Evolutionary conservation across 2,113 vertebrate species (phyloP), one percentile per base, ranked within the genome.

Genomic region (Gymnocephalus cernua): DNA sequence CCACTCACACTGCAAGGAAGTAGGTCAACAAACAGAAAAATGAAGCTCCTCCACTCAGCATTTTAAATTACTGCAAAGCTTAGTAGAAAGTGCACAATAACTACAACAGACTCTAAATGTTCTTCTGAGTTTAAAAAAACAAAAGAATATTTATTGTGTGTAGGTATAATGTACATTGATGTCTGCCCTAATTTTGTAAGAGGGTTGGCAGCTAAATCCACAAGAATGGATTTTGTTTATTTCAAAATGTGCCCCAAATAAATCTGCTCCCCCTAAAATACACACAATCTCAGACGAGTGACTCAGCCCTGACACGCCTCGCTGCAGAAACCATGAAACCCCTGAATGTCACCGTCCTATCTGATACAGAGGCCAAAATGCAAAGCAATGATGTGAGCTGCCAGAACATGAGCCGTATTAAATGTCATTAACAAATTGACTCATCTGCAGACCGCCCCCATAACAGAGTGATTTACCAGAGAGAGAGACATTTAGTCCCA

Each of bases 341-440:
- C 48, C 54, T 59, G 72, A 79, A 79, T 65, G 50, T 77, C 76
- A 81, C n/a, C 18, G 32, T 65, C 72, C 54, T 54, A 58, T 69
- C 59, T 79, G 64, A 87, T 35, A 74, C 32, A 57, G 18, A 79
- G 45, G 66, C 53, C 81, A 83, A 18, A 25, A 58, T 57, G 63
- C 72, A 84, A 70, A 35, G 47, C 57, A 78, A 67, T 45, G 65
- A 77, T 4, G n/a, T 23, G n/a, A 68, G 61, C 61, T 64, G 82
- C 80, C 71, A 79, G 84, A 72, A 79, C 59, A 66, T 7, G 45
- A 80, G 79, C 56, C 0, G 3, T 54, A 88, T 84, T 67, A 86
- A 89, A 87, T 83, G 67, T 70, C 83, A 84, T 89, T 84, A 84
- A 85, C 69, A 84, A 80, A 84, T 38, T 78, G 83, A 91, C 27